Percentiles rank a stretch among this genome's conserved stretches.
phyloP scores from a whole-genome alignment of 1,140 invertebrate species.

The Cyphomyrmex costatus region DNA sequence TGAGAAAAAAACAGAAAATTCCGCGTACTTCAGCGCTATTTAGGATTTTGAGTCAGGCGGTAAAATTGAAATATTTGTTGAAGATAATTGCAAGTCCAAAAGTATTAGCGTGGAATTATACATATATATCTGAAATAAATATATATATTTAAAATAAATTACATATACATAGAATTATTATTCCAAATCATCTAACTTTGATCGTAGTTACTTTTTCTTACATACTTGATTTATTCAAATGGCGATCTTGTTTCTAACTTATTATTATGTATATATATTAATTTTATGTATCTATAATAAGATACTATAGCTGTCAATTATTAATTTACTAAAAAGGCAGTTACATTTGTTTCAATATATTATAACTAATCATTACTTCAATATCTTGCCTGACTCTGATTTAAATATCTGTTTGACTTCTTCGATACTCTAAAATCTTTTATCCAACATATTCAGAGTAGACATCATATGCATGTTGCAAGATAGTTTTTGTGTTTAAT shows the following conservation, averaged over 20 bases:
- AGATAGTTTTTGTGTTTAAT: constrained; percentile 25
- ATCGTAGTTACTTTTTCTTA: no score
- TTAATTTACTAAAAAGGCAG: neutral
- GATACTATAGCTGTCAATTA: neutral
- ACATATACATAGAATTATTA: no score
- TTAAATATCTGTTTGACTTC: neutral
- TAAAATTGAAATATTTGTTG: neutral
- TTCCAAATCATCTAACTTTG: no score
- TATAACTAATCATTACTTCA: neutral
- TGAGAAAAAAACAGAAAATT: neutral
- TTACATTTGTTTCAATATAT: neutral
- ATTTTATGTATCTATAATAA: constrained; percentile 11
- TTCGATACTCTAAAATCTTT: neutral
- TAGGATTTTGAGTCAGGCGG: neutral
- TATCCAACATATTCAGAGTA: constrained; percentile 6
- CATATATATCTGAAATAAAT: no score
- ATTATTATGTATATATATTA: neutral
- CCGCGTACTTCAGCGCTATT: neutral
- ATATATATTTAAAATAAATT: no score
- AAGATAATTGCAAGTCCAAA: neutral
- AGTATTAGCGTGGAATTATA: no score
- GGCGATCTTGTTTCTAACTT: no score
- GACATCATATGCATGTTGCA: constrained; percentile 27
- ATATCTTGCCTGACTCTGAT: constrained; percentile 9
- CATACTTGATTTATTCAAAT: no score